A percentile compares a stretch with the other conserved stretches of the same genome.
These are phyloP conservation scores for Nerophis ophidion DNA, from an alignment of 2,113 vertebrate species.

Conservation along the genomic window DNA sequence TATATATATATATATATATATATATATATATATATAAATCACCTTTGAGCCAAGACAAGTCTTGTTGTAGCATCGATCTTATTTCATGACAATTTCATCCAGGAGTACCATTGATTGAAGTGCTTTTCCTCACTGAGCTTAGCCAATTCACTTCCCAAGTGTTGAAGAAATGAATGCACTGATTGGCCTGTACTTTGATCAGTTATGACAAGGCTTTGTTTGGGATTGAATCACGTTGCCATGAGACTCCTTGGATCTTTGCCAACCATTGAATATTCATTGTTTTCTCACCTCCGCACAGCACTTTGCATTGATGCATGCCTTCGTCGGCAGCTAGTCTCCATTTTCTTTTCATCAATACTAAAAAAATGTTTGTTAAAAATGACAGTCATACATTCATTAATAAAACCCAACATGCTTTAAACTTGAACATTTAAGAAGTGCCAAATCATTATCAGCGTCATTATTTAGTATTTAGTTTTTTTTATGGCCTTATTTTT, in stretches of 20 bases:
- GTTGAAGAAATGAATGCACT: conserved; percentile 31
- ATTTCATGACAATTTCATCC: conserved; percentile 10
- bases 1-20: no score
- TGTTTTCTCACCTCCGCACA: conserved; percentile 25
- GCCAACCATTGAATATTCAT: conserved; percentile 31
- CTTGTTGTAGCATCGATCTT: neutral
- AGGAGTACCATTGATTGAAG: conserved; percentile 5
- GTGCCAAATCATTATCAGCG: neutral
- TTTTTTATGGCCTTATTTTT: neutral
- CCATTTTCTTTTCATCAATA: conserved; percentile 7
- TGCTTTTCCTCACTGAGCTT: conserved; percentile 26
- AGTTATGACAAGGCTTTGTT: conserved; percentile 38
- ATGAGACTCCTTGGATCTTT: conserved; percentile 30
- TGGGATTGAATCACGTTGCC: conserved; percentile 31
- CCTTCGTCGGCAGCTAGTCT: conserved; percentile 18
- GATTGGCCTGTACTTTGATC: conserved; percentile 29
- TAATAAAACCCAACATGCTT: conserved; percentile 39
- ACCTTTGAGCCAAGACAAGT: conserved; percentile 20
- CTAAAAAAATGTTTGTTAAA: conserved; percentile 16
- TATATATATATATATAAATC: neutral
- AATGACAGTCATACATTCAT: conserved; percentile 15
- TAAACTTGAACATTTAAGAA: neutral
- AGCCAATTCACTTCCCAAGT: conserved; percentile 30
- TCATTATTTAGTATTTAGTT: no score
- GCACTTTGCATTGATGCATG: conserved; percentile 36